phyloP scores from a whole-genome alignment of 2,113 vertebrate genomes.

The Silurus glanis region DNA sequence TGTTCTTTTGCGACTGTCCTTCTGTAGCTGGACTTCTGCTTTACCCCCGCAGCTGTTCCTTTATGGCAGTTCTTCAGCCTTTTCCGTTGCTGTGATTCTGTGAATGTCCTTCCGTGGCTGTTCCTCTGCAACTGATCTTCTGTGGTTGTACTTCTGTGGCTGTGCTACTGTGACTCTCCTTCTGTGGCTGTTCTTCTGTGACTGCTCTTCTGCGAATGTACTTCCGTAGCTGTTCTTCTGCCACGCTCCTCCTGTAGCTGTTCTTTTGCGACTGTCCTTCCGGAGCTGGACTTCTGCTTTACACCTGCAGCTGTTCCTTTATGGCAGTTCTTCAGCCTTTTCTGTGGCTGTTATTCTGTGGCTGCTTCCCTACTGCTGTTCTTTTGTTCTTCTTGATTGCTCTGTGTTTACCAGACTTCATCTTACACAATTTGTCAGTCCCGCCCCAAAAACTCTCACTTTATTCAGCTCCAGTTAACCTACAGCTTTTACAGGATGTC shows the following conservation, averaged over 20 bases:
- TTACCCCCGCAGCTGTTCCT: no score
- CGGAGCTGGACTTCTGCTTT: no score
- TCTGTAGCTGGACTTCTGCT: neutral
- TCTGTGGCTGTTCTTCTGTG: neutral
- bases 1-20: neutral
- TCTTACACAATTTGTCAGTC: neutral
- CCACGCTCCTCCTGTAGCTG: neutral
- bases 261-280: neutral
- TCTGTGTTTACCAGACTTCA: neutral
- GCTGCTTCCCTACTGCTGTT: no score
- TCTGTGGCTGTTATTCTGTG: neutral
- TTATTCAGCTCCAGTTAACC: neutral
- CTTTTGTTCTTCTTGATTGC: no score
- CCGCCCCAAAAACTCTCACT: neutral
- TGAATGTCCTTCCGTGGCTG: neutral
- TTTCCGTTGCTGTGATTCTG: no score
- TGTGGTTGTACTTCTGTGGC: no score
- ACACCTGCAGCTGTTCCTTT: neutral
- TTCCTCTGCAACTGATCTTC: neutral
- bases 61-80: neutral
- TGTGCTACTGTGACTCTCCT: neutral
- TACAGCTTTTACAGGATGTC: neutral
- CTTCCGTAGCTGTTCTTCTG: no score
- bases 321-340: no score
- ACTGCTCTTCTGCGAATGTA: neutral